Evolutionary conservation across 2,113 vertebrate species (phyloP), one percentile per base, ranked within the genome.

Genomic region (Rhipidura dahli): DNA sequence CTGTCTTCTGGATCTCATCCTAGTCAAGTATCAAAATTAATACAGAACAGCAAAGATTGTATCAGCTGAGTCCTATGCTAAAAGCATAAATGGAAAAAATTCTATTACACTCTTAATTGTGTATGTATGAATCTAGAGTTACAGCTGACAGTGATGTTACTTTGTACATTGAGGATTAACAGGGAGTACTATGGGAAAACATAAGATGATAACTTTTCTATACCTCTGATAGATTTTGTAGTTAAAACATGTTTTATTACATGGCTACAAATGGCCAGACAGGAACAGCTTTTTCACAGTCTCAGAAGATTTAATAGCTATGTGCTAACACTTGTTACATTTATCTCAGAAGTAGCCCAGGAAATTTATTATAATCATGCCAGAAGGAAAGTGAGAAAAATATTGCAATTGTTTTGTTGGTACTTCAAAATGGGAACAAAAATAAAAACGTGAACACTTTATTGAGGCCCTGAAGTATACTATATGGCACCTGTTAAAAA

Each of bases 241-340:
- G n/a, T 87, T 94, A 83, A 94, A 89, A 85, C 24, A 35, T 83
- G n/a, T 33, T 94, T 93, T 94, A 61, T 89, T 87, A 45, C 21
- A 70, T 80, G 90, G 20, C 66, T 89, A 37, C 4, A 6, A 94
- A 51, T 24, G 18, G 45, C 40, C 37, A 69, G 75, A 85, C 56
- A 85, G 24, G 40, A 93, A 57, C 22, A 94, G 63, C 69, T 89
- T 51, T 83, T 97, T 81, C 7, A 2, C 39, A 84, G 53, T 57
- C 78, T 42, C 56, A 47, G 13, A 90, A 89, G 84, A 89, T 80
- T 89, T 96, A 95, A 89, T 80, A 90, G 84, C 54, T 86, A 28
- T 70, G 63, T 88, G 66, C n/a, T 90, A 91, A 80, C 50, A 88
- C 63, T 73, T 80, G 63, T 77, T 91, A 90, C 70, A 77, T 94